Base-by-base conservation (phyloP, 2,797 vertebrate species). In the Pygocentrus nattereri region DNA sequence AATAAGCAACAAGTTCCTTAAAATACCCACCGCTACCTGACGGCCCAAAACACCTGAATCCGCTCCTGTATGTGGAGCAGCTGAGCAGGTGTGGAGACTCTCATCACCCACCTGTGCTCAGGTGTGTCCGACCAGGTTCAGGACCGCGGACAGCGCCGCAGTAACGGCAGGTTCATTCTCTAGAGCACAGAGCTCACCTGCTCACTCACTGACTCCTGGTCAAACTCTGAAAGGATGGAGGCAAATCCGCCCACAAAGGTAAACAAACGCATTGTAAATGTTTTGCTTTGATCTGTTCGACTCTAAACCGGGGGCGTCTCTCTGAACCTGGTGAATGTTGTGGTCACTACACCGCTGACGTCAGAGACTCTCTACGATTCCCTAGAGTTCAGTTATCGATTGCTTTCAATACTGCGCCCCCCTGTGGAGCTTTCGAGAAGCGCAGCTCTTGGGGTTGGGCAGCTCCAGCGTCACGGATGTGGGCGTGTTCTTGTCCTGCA, bases 81-180 rank as follows among this genome's bases (percentile, higher is more conserved):
- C 41, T 44, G 62, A 38, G 18, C 30, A 49, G 59, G 44, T 76
- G 25, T 18, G 31, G 31, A 21, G 31, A 16, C 18, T 13, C 47
- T 71, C 69, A 12, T 21, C 16, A 18, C 44, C 18, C 52, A 62
- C 19, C 44, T 18, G 41, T 34, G 18, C 25, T 30, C 75, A 84
- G 73, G 64, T 83, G 34, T 72, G 27, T 21, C 30, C 31, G 25
- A 11, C n/a, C 84, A 89, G 78, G 77, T 91, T 93, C 91, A 95
- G 93, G 85, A 94, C 92, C 93, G 76, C 82, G 92, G 92, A 93
- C 82, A 94, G 91, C 50, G 58, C 18, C 23, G 19, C 50, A 38
- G 23, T 44, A 19, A 34, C 44, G 21, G n/a, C 4, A 65, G 44
- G 21, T 27, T 3, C 18, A n/a, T 27, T 67, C 49, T 50, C 7